A percentile compares a stretch with the other conserved stretches of the same genome.
Conservation (phyloP, 1,140 invertebrate species). For the Vollenhovia emeryi region DNA sequence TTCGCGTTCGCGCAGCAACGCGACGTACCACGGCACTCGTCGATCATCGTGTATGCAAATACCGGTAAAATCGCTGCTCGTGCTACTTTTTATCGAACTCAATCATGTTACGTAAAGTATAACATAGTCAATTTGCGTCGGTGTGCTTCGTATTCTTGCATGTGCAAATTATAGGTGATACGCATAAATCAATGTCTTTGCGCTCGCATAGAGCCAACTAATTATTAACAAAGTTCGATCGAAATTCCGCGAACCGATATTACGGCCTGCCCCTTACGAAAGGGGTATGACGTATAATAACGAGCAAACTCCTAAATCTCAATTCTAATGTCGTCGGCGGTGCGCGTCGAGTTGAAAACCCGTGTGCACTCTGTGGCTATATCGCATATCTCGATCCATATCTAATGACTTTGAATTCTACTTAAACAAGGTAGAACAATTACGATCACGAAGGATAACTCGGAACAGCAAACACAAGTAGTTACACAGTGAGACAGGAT, state of each 20-base stretch:
- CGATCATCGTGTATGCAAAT: neutral
- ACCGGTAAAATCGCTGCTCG: neutral
- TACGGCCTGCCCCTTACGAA: neutral
- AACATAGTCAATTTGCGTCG: neutral
- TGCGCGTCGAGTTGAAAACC: neutral
- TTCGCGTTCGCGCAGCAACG: neutral
- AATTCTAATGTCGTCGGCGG: neutral
- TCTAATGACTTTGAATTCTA: conserved; percentile 23
- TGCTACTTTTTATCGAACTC: neutral
- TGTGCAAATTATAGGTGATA: conserved; percentile 32
- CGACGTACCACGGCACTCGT: neutral
- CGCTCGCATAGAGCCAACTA: neutral
- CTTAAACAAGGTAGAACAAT: conserved; percentile 1
- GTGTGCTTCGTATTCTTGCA: neutral
- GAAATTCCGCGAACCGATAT: conserved; percentile 8
- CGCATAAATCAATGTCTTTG: conserved; percentile 31
- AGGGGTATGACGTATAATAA: neutral
- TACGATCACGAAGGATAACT: neutral
- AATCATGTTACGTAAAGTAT: conserved; percentile 22
- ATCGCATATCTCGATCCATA: conserved; percentile 7
- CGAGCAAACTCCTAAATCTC: neutral
- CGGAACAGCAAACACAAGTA: neutral
- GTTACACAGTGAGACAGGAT: neutral
- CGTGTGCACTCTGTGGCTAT: neutral
- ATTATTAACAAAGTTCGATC: conserved; percentile 26